These are phyloP conservation scores for Zapus hudsonius DNA, from an alignment of 2,113 vertebrate genomes.

Conservation along the genomic window DNA sequence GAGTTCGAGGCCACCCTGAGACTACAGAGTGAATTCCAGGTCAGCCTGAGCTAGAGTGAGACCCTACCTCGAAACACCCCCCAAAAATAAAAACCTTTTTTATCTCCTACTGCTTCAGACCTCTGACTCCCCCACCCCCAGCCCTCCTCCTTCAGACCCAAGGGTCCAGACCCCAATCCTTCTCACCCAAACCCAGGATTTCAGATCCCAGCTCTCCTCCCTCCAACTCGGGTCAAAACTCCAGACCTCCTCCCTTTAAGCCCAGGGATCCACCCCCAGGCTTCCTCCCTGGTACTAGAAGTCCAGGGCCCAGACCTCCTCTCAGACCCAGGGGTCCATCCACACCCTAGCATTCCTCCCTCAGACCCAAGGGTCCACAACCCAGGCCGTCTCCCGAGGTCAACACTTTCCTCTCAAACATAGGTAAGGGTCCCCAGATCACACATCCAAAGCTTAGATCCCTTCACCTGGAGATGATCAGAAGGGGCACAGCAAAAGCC, in stretches of 20 bases:
- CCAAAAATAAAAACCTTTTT: no score
- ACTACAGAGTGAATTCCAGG: no score
- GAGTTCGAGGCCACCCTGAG: no score
- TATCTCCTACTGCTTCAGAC: neutral
- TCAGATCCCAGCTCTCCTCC: neutral
- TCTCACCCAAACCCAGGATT: neutral
- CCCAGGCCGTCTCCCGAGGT: neutral
- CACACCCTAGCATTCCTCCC: no score
- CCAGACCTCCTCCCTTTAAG: neutral
- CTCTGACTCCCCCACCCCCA: neutral
- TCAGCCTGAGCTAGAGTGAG: no score
- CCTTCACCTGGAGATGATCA: conserved; percentile 86
- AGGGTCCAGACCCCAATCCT: neutral
- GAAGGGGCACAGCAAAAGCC: conserved; percentile 91
- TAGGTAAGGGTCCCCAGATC: neutral
- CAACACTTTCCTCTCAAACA: neutral
- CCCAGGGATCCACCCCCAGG: neutral
- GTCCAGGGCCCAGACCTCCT: neutral
- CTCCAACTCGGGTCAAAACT: neutral
- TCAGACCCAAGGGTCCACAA: neutral
- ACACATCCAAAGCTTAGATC: neutral
- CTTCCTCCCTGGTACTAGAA: neutral
- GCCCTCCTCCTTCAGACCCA: neutral
- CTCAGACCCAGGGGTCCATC: neutral
- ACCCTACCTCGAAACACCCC: no score